These are phyloP conservation scores for Protosalanx chinensis DNA, from an alignment of 2,797 vertebrate genomes.

Conservation along the genomic window DNA sequence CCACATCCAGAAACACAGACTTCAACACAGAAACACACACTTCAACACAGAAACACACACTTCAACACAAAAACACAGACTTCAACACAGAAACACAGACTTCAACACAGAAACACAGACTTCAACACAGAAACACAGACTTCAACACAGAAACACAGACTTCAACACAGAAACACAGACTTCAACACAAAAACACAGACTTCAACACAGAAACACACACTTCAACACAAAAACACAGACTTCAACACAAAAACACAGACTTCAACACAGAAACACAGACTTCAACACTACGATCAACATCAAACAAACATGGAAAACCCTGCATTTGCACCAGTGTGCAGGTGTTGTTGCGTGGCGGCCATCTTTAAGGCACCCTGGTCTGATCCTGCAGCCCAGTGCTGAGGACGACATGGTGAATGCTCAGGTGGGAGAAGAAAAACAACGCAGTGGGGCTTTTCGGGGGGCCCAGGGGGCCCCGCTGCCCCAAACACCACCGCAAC, in stretches of 20 bases:
- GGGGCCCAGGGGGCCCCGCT: no score
- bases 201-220: background rate
- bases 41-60: background rate
- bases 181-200: background rate
- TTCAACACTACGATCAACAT: conserved; percentile 4
- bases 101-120: background rate
- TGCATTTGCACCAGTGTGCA: conserved; percentile 16
- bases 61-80: background rate
- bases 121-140: background rate
- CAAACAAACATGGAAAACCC: background rate
- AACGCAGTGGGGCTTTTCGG: no score
- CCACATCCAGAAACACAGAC: background rate
- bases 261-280: background rate
- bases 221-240: background rate
- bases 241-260: background rate
- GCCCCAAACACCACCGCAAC: no score
- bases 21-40: background rate
- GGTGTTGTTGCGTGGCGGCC: conserved; percentile 13
- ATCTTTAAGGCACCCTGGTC: conserved; percentile 60
- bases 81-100: background rate
- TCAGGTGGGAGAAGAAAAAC: background rate
- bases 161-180: background rate
- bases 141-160: background rate
- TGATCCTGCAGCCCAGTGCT: conserved; percentile 48
- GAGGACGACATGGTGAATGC: conserved; percentile 67